Base-by-base conservation (phyloP, 1,140 invertebrate genomes). In the Homalodisca vitripennis region DNA sequence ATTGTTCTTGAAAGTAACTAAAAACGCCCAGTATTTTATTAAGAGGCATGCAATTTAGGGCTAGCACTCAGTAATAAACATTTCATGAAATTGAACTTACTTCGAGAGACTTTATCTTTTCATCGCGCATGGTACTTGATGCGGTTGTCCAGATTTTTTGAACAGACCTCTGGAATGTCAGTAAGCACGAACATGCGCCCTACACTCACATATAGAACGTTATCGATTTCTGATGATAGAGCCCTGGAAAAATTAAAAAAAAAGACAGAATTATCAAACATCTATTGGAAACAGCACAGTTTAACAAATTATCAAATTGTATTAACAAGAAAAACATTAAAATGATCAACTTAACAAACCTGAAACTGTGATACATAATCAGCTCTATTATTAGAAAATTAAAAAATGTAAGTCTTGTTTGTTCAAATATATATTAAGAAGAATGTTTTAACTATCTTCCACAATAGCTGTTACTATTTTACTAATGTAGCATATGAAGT, bases 111-210 rank as follows among this genome's bases (percentile, higher is more conserved):
- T 87, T 87, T 27, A 92, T 90, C 78, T 92, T 92, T 46, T 89
- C 86, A 22, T 87, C 84, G 22, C 88, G 84, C 24, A 77, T 77
- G 20, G n/a, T n/a, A n/a, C n/a, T 82, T 80, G 65, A 88, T 84
- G 75, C 86, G 84, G 20, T 83, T 85, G 46, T 85, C 81, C 1
- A 94, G 78, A 75, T 86, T 87, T 31, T 81, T 78, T n/a, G n/a
- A n/a, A 75, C 87, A 86, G 1, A 94, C 85, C 57, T 85, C 84
- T 1, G 83, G 78, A 32, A 89, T 84, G 32, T 88, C 84, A 30
- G 89, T 88, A 22, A 89, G 78, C n/a, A 94, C 78, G 78, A 94
- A 95, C 90, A 93, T 93, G 79, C 93, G 80, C 3, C 92, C 92
- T 0, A 94, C 85, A 26, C 89, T 87, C 82, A 93, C 89, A 78